These are phyloP conservation scores for Drosophila pectinifera DNA, from an alignment of 1,140 invertebrate species.

Conservation along the genomic window DNA sequence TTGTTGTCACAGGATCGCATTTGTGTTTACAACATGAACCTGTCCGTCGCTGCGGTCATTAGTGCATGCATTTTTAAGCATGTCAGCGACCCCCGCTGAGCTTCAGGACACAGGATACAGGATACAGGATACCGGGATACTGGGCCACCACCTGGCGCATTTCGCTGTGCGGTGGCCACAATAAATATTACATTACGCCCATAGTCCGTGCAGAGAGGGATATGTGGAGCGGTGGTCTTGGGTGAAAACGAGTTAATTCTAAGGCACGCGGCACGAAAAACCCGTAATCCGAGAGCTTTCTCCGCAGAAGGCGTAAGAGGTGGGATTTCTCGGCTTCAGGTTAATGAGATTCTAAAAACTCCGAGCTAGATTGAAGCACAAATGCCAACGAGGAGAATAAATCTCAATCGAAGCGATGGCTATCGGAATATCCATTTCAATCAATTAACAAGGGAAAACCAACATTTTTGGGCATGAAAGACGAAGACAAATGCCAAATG, in stretches of 20 bases:
- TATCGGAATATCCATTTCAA: conserved; percentile 59
- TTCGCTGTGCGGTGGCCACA: conserved; percentile 4
- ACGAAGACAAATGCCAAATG: conserved; percentile 24
- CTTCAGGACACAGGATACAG: conserved; percentile 8
- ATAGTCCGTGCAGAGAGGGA: neutral
- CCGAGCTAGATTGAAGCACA: conserved; percentile 17
- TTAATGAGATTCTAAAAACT: conserved; percentile 18
- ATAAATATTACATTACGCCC: conserved; percentile 29
- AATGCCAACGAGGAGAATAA: conserved; percentile 11
- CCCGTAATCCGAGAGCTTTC: neutral
- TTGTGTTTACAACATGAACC: conserved; percentile 38
- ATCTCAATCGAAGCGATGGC: conserved; percentile 15
- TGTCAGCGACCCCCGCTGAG: conserved; percentile 23
- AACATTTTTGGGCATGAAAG: conserved; percentile 6
- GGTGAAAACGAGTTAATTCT: neutral
- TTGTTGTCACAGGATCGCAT: conserved; percentile 15
- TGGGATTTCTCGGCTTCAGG: conserved; percentile 23
- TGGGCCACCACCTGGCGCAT: conserved; percentile 2
- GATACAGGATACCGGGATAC: neutral
- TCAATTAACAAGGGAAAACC: conserved; percentile 51
- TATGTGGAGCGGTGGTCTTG: neutral
- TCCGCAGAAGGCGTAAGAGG: neutral
- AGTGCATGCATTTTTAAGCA: conserved; percentile 51
- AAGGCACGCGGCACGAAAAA: neutral
- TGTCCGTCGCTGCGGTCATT: conserved; percentile 47